Conservation (phyloP, 2,797 vertebrate species). For the Enteromius argenteus region DNA sequence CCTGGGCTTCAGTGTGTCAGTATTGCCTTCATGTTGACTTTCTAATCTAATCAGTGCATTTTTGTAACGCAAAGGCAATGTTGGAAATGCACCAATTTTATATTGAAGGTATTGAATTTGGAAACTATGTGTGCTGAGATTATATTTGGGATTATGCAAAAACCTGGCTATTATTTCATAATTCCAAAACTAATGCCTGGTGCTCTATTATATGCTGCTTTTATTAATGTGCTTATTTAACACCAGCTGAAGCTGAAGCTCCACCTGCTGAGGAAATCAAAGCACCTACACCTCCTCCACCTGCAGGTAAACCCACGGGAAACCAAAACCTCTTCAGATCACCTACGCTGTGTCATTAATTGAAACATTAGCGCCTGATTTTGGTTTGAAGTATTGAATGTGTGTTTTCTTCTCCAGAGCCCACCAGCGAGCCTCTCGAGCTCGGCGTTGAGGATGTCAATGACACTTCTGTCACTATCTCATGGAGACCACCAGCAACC, state of each 20-base stretch:
- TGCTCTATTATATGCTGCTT: constrained; percentile 54
- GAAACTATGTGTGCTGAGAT: neutral
- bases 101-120: neutral
- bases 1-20: neutral
- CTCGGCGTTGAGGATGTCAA: constrained; percentile 90
- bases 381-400: neutral
- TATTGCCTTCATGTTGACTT: constrained; percentile 22
- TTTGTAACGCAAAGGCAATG: neutral
- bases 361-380: neutral
- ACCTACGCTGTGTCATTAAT: neutral
- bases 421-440: constrained; percentile 85
- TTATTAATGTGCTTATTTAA: constrained; percentile 66
- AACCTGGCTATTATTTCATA: neutral
- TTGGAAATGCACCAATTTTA: neutral
- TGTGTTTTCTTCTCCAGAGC: constrained; percentile 73
- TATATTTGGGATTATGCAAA: neutral
- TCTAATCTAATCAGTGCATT: neutral
- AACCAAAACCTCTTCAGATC: neutral
- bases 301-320: constrained; percentile 75
- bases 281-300: constrained; percentile 76
- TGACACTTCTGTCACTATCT: constrained; percentile 85
- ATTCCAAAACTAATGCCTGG: constrained; percentile 39
- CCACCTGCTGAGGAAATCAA: constrained; percentile 73
- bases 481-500: constrained; percentile 90
- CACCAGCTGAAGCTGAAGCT: constrained; percentile 75